These are phyloP conservation scores for Myopa tessellatipennis DNA, from an alignment of 2,888 invertebrate species.

Conservation along the genomic window DNA sequence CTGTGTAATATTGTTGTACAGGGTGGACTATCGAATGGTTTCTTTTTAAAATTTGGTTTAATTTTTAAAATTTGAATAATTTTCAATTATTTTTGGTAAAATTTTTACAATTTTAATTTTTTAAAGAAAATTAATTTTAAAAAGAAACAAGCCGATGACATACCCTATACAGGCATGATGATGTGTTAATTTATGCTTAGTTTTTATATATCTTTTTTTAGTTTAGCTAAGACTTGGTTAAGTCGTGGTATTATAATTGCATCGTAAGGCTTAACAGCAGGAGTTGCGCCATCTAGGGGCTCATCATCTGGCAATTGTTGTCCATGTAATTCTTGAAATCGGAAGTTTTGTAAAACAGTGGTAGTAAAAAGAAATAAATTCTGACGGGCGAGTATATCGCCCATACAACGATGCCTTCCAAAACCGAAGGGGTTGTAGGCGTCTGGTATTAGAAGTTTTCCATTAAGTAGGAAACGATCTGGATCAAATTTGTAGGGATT, in stretches of 20 bases:
- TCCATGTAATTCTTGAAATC: slow-evolving; percentile 75
- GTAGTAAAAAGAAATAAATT: slow-evolving; percentile 83
- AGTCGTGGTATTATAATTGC: slow-evolving; percentile 73
- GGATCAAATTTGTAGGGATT: slow-evolving; percentile 80
- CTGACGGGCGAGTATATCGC: slow-evolving; percentile 79
- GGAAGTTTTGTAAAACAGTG: slow-evolving; percentile 79
- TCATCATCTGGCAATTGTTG: slow-evolving; percentile 74
- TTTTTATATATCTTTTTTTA: too few relatives aligned
- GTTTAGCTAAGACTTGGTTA: neutral
- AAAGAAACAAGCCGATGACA: too few relatives aligned
- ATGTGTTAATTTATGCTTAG: too few relatives aligned
- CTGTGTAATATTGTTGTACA: too few relatives aligned
- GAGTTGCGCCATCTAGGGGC: slow-evolving; percentile 82
- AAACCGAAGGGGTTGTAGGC: slow-evolving; percentile 82
- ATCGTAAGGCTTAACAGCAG: slow-evolving; percentile 79
- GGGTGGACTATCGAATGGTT: too few relatives aligned
- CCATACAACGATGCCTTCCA: slow-evolving; percentile 85
- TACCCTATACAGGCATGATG: too few relatives aligned
- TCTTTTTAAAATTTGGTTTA: too few relatives aligned
- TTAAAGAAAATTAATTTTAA: too few relatives aligned
- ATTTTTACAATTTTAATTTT: too few relatives aligned
- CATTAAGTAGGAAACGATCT: slow-evolving; percentile 77
- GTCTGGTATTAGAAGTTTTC: slow-evolving; percentile 75
- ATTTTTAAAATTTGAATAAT: too few relatives aligned
- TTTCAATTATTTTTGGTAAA: too few relatives aligned